phyloP scores from a whole-genome alignment of 1,140 invertebrate genomes.

The Spodoptera litura region DNA sequence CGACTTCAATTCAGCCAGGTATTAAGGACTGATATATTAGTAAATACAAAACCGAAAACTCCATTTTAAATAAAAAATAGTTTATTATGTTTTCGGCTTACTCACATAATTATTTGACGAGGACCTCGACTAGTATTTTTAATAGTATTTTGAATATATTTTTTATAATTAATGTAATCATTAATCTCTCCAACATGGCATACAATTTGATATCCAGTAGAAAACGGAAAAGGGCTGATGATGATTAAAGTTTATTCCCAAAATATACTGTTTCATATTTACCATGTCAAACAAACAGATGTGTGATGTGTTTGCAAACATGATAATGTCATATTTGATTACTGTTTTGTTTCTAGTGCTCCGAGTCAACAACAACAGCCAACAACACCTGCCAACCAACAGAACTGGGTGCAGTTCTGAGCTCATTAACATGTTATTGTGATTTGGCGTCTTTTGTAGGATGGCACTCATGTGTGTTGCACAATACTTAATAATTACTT shows the following conservation, averaged over 20 bases:
- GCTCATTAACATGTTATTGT: constrained; percentile 56
- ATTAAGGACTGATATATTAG: constrained; percentile 12
- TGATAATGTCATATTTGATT: neutral
- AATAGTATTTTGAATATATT: too few species aligned
- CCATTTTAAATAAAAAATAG: too few species aligned
- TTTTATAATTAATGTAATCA: too few species aligned
- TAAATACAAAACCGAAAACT: too few species aligned
- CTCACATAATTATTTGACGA: too few species aligned
- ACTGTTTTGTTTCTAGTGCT: constrained; percentile 65
- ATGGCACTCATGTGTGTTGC: constrained; percentile 64
- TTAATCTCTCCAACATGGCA: too few species aligned
- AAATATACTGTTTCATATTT: too few species aligned
- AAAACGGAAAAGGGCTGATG: too few species aligned
- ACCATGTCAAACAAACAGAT: neutral
- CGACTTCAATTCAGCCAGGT: constrained; percentile 92
- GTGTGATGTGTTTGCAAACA: neutral
- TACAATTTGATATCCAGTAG: too few species aligned
- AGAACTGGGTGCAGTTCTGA: constrained; percentile 83
- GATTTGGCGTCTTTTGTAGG: constrained; percentile 59
- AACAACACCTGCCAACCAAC: constrained; percentile 76
- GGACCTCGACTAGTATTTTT: too few species aligned
- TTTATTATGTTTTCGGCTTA: too few species aligned
- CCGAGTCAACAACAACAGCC: constrained; percentile 72
- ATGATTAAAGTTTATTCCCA: too few species aligned
- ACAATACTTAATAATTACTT: constrained; percentile 75